Evolutionary conservation across 1,140 invertebrate species (phyloP).

Genomic region (Neodiprion lecontei): DNA sequence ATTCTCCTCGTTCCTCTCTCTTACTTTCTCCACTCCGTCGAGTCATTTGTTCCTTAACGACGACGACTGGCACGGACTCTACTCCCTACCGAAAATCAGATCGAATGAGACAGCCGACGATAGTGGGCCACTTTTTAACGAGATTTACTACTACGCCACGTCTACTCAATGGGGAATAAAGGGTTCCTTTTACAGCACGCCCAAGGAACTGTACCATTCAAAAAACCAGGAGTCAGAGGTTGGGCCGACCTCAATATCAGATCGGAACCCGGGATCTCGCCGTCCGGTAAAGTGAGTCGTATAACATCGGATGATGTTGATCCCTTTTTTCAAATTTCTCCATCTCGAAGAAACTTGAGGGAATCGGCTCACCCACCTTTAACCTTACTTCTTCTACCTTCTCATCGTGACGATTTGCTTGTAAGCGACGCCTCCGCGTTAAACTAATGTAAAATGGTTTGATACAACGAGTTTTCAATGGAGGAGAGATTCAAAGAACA

Average conservation of each 20-base stretch:
- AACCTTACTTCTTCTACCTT: too few species aligned
- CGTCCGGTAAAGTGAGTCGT: not conserved
- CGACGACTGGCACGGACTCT: not conserved
- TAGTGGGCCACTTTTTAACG: conserved; percentile 2
- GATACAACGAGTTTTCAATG: too few species aligned
- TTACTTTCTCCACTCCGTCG: conserved; percentile 14
- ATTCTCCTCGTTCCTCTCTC: conserved; percentile 15
- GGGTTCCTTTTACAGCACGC: not conserved
- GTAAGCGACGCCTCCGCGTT: too few species aligned
- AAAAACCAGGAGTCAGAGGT: conserved; percentile 1
- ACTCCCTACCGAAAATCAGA: conserved; percentile 1
- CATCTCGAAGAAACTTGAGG: too few species aligned
- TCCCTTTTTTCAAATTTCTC: too few species aligned
- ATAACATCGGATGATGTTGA: too few species aligned
- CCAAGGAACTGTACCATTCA: not conserved
- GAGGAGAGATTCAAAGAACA: too few species aligned
- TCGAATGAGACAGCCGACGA: not conserved
- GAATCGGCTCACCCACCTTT: too few species aligned
- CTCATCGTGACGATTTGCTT: too few species aligned
- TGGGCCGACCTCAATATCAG: not conserved
- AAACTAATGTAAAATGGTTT: too few species aligned
- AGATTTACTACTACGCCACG: not conserved
- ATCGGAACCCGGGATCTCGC: not conserved
- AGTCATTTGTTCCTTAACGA: conserved; percentile 1
- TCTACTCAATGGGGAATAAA: not conserved